A percentile compares a stretch with the other conserved stretches of the same genome.
phyloP scores from a whole-genome alignment of 2,888 invertebrate genomes.

The Coelogynopora nodosa region DNA sequence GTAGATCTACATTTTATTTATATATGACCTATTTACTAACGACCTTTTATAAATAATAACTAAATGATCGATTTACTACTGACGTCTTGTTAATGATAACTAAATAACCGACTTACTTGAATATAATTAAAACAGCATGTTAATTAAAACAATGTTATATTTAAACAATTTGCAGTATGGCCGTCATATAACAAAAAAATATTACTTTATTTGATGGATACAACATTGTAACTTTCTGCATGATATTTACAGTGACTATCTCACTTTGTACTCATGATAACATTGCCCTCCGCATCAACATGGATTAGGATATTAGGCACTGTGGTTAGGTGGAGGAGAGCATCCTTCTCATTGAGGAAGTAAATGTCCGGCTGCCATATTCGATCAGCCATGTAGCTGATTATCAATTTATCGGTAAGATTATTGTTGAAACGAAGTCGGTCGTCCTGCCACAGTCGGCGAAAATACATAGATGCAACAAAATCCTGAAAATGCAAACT shows the following conservation, averaged over 20 bases:
- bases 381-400: not conserved
- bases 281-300: not conserved
- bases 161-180: no score
- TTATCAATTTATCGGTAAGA: not conserved
- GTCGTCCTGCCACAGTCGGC: not conserved
- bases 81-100: no score
- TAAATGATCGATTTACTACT: no score
- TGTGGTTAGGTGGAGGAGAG: not conserved
- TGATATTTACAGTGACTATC: not conserved
- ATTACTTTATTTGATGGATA: no score
- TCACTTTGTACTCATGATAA: constrained; percentile 18
- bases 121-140: no score
- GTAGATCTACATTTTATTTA: no score
- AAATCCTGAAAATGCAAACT: constrained; percentile 29
- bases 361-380: constrained; percentile 32
- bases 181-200: no score
- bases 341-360: constrained; percentile 24
- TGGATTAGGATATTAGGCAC: constrained; percentile 18
- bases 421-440: not conserved
- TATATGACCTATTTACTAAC: no score
- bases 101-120: no score
- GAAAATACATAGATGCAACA: constrained; percentile 21
- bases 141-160: no score
- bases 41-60: no score
- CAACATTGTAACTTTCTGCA: no score